Base-by-base conservation (phyloP, 2,797 vertebrate genomes). In the Chromis chromis region DNA sequence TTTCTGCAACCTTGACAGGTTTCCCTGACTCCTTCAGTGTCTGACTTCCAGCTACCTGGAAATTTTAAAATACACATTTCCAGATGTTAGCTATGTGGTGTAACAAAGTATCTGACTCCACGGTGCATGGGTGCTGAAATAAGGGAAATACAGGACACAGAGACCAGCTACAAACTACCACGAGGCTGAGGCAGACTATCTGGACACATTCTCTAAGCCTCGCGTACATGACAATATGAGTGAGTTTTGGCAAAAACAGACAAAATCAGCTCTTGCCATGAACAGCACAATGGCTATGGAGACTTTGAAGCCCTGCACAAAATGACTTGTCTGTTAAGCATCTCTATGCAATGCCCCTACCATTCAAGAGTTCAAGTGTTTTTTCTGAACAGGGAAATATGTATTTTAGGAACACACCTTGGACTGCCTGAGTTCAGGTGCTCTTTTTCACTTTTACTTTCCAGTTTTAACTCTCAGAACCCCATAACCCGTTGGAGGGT, bases 1-100 rank as follows among this genome's bases (percentile, higher is more conserved):
- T 99, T 88, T 99, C 98, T 1, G 97, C 98, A n/a, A 98, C 96
- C 89, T 94, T 97, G 74, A 99, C 93, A 3, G 97, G 96, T 88
- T 95, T 97, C 57, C 92, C 80, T 48, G 91, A 92, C 70, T 96
- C 96, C 89, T 95, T 97, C 70, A 96, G 81, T 0, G 86, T 87
- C 72, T 97, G 96, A 88, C 94, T 94, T 78, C 96, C 96, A 6
- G 94, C 94, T 80, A 98, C 94, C 98, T 99, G 48, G 4, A 73
- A 62, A 75, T 50, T 31, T 31, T n/a, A 66, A 76, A 46, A 57
- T 3, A 25, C n/a, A 73, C 46, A 72, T 44, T 60, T 74, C 22
- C 46, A 63, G 36, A 50, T 28, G 50, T 85, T 50, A 75, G 13
- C 24, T 16, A 10, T 17, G 8, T 1, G 2, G 33, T 7, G 4